Evolutionary conservation across 2,797 vertebrate species (phyloP).

Genomic region (Malurus splendens): DNA sequence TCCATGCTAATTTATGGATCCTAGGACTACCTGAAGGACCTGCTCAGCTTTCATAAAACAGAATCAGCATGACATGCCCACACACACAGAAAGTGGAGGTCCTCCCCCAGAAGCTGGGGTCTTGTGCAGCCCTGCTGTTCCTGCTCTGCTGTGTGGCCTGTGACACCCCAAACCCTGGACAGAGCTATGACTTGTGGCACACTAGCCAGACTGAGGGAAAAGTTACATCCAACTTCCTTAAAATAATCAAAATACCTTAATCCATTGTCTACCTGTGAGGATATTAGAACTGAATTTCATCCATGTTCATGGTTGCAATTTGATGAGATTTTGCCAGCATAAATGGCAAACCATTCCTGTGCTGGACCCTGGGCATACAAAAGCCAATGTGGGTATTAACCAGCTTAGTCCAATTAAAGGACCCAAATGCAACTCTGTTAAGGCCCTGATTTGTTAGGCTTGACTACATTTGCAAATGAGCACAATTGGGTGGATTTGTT

Average conservation of each 20-base stretch:
- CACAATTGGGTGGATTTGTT: slow-evolving; percentile 52
- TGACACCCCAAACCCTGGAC: background rate
- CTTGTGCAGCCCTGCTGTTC: background rate
- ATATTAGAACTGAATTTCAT: background rate
- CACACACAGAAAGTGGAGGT: background rate
- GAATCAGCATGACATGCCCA: background rate
- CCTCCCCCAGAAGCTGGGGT: background rate
- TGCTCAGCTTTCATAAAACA: background rate
- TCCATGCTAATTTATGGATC: background rate
- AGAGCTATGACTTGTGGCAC: background rate
- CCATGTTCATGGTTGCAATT: background rate
- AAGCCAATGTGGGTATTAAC: slow-evolving; percentile 27
- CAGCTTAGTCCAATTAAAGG: slow-evolving; percentile 63
- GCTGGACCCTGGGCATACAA: background rate
- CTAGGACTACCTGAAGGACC: background rate
- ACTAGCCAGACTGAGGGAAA: background rate
- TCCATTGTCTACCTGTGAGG: background rate
- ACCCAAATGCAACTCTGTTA: slow-evolving; percentile 4
- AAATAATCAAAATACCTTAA: background rate
- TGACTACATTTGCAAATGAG: slow-evolving; percentile 25
- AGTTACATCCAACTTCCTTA: background rate
- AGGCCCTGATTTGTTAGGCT: slow-evolving; percentile 36
- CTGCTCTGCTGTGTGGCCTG: background rate
- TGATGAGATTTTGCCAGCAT: background rate
- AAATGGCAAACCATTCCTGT: background rate